Evolutionary conservation across 1,140 invertebrate species (phyloP).

Genomic region (Calosoma granatense): DNA sequence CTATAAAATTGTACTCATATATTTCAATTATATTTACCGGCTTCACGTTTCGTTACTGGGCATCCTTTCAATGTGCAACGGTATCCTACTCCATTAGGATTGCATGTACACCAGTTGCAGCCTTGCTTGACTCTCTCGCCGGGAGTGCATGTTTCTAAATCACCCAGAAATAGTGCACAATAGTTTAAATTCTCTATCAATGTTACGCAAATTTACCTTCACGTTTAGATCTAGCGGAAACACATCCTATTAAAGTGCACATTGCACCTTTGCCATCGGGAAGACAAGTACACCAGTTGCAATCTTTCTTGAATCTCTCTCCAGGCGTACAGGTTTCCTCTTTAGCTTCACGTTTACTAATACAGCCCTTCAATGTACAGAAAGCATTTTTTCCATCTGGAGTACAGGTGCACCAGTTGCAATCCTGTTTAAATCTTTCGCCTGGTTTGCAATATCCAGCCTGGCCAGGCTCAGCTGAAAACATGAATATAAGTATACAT

Average conservation of each 20-base stretch:
- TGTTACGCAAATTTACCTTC: too few relatives aligned
- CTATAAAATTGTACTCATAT: too few relatives aligned
- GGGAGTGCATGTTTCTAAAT: too few relatives aligned
- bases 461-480: background rate
- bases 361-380: background rate
- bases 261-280: slow-evolving; percentile 36
- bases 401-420: background rate
- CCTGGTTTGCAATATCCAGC: slow-evolving; percentile 19
- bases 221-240: too few relatives aligned
- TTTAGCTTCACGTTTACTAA: too few relatives aligned
- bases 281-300: slow-evolving; percentile 39
- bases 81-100: background rate
- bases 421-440: background rate
- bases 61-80: background rate
- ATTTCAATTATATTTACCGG: too few relatives aligned
- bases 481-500: background rate
- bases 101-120: background rate
- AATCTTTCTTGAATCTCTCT: slow-evolving; percentile 34
- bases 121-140: background rate
- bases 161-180: too few relatives aligned
- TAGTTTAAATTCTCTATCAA: too few relatives aligned
- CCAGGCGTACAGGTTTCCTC: slow-evolving; percentile 28
- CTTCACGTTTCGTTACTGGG: too few relatives aligned
- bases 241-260: slow-evolving; percentile 30
- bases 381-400: background rate